Base-by-base conservation (phyloP, 2,888 invertebrate species). In the Sinelater perroti region DNA sequence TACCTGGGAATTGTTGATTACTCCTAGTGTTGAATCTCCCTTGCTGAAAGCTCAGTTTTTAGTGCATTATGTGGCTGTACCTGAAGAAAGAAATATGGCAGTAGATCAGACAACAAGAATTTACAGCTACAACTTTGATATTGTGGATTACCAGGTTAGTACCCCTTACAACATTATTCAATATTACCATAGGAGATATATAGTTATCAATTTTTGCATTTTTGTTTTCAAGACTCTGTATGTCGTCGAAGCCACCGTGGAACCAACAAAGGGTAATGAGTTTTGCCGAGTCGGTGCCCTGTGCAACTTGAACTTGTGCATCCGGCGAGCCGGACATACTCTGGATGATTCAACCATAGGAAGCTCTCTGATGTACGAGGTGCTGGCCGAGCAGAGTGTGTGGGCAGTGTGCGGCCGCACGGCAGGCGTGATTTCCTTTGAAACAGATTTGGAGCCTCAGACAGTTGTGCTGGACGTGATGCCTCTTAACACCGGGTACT, bases 351-450 rank as follows among this genome's bases (percentile, higher is more conserved):
- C 2, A 31, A 62, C 16, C 64, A 66, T 45, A 67, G 71, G 65
- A n/a, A 83, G 82, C 11, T 87, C 87, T 3, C 83, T 96, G 0
- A 95, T 96, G 93, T 97, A 96, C 75, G 95, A 96, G 79, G 94
- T 97, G 6, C 79, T 95, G 44, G 92, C 93, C 8, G 96, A 96
- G 78, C 93, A 93, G 74, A 89, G 90, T 24, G 87, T 93, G 82
- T 97, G 97, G 97, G 95, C 94, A 0, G 91, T 96, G 17, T 88
- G 93, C 70, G 95, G 95, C 1, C 84, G 93, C 51, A 93, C 94
- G 18, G 93, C 95, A 67, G 95, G 95, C 83, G 81, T 83, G 14
- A 77, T 83, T 3, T 80, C 80, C 3, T 79, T 79, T 55, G 75
- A 74, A 42, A 59, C 63, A 1, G 67, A 70, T 31, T 47, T 62